Evolutionary conservation across 2,888 invertebrate genomes (phyloP).

Genomic region (Polydrusus tereticollis): DNA sequence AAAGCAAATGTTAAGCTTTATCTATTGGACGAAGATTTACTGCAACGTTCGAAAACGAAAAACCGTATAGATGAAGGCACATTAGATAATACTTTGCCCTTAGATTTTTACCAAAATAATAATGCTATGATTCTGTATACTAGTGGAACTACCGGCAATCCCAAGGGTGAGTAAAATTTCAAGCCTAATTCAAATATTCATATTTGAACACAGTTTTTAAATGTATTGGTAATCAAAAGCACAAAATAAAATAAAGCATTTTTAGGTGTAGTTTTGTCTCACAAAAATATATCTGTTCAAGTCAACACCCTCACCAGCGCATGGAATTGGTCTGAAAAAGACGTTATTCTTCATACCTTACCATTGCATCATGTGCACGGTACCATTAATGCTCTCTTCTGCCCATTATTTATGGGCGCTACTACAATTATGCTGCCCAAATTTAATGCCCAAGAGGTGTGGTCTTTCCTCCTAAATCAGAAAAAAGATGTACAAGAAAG

Average conservation of each 20-base stretch:
- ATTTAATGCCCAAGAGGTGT: slow-evolving; percentile 77
- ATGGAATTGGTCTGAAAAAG: slow-evolving; percentile 80
- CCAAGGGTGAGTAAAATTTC: slow-evolving; percentile 72
- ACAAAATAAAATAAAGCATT: too few species aligned
- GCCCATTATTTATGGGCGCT: slow-evolving; percentile 83
- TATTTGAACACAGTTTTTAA: too few species aligned
- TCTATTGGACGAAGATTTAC: slow-evolving; percentile 71
- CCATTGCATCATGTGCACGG: slow-evolving; percentile 91
- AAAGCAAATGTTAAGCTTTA: slow-evolving; percentile 71
- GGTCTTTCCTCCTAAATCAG: slow-evolving; percentile 79
- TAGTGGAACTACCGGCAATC: slow-evolving; percentile 87
- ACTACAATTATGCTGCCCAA: slow-evolving; percentile 77
- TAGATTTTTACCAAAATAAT: slow-evolving; percentile 74
- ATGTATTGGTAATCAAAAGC: too few species aligned
- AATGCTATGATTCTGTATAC: slow-evolving; percentile 89
- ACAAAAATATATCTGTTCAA: slow-evolving; percentile 79
- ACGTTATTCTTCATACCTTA: slow-evolving; percentile 83
- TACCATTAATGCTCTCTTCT: slow-evolving; percentile 83
- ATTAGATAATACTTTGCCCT: slow-evolving; percentile 66
- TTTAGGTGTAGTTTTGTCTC: slow-evolving; percentile 80
- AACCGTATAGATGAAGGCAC: slow-evolving; percentile 64
- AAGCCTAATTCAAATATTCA: not conserved
- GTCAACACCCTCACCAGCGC: slow-evolving; percentile 76
- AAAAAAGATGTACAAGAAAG: slow-evolving; percentile 71
- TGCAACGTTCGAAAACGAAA: slow-evolving; percentile 65